These are phyloP conservation scores for Rhynchonycteris naso DNA, from an alignment of 2,797 vertebrate species.

Conservation along the genomic window DNA sequence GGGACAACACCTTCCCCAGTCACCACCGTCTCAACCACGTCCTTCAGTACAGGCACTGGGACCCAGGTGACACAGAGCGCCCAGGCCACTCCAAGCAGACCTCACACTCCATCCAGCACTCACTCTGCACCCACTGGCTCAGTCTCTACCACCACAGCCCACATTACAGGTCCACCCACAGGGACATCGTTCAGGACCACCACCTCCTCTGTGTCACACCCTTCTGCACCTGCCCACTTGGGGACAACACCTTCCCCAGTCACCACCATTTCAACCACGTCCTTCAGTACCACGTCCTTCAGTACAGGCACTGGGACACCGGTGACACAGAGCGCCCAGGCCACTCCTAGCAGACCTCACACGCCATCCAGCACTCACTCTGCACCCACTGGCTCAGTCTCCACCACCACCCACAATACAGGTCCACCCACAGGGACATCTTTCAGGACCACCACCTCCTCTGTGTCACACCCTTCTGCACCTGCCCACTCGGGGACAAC, in stretches of 20 bases:
- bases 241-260: too few relatives aligned
- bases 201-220: neutral
- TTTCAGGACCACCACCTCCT: neutral
- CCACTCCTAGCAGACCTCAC: neutral
- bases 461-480: too few relatives aligned
- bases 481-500: too few relatives aligned
- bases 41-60: neutral
- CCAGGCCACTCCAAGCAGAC: accelerated
- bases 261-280: neutral
- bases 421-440: neutral
- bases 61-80: neutral
- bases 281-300: too few relatives aligned
- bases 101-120: neutral
- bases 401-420: neutral
- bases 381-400: accelerated
- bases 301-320: too few relatives aligned
- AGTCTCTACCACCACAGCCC: neutral
- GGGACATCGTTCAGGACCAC: neutral
- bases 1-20: too few relatives aligned
- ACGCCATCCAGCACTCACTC: neutral
- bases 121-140: neutral
- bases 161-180: neutral
- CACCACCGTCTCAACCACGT: accelerated
- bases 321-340: accelerated
- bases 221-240: neutral